These are phyloP conservation scores for Hormaphis cornu DNA, from an alignment of 1,140 invertebrate genomes.

Conservation along the genomic window DNA sequence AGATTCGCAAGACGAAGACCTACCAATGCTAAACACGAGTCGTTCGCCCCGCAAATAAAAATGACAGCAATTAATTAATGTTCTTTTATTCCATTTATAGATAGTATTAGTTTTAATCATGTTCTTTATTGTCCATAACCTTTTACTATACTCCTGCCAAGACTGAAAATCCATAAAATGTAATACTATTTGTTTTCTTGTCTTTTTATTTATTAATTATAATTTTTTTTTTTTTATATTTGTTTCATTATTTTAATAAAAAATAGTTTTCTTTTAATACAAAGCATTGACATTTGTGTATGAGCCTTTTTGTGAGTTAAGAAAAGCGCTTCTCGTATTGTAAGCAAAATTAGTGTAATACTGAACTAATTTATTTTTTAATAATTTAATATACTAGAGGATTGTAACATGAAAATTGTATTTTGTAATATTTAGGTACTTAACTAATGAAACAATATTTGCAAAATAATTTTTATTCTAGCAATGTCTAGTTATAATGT, in stretches of 20 bases:
- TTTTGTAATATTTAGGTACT: slow-evolving; percentile 12
- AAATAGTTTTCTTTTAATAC: no score
- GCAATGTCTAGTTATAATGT: background rate
- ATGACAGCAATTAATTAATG: no score
- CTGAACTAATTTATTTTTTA: background rate
- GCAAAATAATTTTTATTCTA: slow-evolving; percentile 3
- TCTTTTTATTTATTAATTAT: no score
- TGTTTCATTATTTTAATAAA: background rate
- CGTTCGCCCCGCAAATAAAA: slow-evolving; percentile 18
- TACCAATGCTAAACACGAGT: slow-evolving; percentile 19
- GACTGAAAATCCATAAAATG: slow-evolving; percentile 6
- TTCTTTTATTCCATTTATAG: slow-evolving; percentile 15
- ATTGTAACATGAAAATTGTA: slow-evolving; percentile 13
- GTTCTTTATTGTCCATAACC: background rate
- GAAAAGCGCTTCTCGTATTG: background rate
- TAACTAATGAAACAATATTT: background rate
- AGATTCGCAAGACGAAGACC: slow-evolving; percentile 12
- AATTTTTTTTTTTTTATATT: slow-evolving; percentile 11
- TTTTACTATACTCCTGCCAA: slow-evolving; percentile 2
- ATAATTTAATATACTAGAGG: background rate
- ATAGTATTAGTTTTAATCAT: background rate
- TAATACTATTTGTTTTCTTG: background rate
- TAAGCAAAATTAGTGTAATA: background rate
- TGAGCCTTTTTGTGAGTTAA: background rate
- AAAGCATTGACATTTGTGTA: slow-evolving; percentile 6